phyloP scores from a whole-genome alignment of 2,113 vertebrate genomes.

The Axis porcinus region DNA sequence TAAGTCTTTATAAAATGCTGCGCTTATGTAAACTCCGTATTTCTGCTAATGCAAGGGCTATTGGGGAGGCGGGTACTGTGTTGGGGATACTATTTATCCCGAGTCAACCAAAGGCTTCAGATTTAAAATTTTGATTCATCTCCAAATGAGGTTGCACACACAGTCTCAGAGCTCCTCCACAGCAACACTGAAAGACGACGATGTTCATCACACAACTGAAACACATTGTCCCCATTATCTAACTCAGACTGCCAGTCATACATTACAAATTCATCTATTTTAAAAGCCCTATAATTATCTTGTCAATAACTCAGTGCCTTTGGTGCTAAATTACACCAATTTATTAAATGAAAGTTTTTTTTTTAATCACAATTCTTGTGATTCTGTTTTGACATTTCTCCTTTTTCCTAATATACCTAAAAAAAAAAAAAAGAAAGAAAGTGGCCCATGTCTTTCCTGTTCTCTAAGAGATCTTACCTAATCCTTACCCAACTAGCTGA shows the following conservation, averaged over 20 bases:
- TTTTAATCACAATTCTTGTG: background rate
- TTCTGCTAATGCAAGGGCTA: background rate
- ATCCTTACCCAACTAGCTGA: background rate
- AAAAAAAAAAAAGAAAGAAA: slow-evolving; percentile 11
- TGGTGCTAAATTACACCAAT: background rate
- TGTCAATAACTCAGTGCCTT: slow-evolving; percentile 18
- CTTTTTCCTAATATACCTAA: background rate
- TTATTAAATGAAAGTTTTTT: background rate
- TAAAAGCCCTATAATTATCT: slow-evolving; percentile 5
- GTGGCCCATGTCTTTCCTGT: background rate
- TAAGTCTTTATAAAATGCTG: background rate
- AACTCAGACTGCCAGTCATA: background rate
- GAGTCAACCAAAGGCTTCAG: background rate
- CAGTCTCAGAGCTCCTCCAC: background rate
- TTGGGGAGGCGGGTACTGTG: rapidly evolving
- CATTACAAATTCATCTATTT: background rate
- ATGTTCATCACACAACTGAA: background rate
- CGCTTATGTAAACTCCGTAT: background rate
- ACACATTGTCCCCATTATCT: background rate
- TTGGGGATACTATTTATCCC: background rate
- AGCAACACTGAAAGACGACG: background rate
- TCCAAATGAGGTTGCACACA: background rate
- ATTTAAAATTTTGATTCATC: background rate
- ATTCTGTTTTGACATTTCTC: background rate
- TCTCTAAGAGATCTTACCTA: background rate